Percentiles rank a stretch among this genome's conserved stretches.
phyloP scores from a whole-genome alignment of 2,888 invertebrate genomes.

The Spatulosminthurus flaviceps region DNA sequence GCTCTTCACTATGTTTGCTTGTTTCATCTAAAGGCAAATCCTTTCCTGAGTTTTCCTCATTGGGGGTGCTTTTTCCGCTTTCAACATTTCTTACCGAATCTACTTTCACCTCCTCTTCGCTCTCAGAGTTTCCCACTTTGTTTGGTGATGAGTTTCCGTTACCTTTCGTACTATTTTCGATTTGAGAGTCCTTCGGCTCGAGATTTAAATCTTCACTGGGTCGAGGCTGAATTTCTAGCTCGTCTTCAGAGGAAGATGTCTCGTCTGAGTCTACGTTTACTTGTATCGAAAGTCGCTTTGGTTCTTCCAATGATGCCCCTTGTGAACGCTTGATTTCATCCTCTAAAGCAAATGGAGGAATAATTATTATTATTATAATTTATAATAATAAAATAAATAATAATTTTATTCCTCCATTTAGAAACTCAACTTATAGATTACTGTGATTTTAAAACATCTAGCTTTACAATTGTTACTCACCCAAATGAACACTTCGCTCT shows the following conservation, averaged over 20 bases:
- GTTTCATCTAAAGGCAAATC: conserved; percentile 11
- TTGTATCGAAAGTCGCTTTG: conserved; percentile 46
- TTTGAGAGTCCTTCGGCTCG: not conserved
- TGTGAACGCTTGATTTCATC: conserved; percentile 3
- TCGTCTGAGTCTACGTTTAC: conserved; percentile 43
- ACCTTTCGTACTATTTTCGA: not conserved
- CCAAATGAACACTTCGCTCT: conserved; percentile 45
- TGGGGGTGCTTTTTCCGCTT: not conserved
- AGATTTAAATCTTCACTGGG: conserved; percentile 36
- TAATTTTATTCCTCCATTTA: too few species aligned
- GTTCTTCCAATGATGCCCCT: not conserved
- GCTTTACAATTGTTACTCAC: conserved; percentile 8
- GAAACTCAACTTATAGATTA: too few species aligned
- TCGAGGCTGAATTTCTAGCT: conserved; percentile 43
- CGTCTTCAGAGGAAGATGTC: conserved; percentile 36
- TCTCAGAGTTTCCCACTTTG: not conserved
- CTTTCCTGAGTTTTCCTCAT: not conserved
- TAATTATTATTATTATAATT: too few species aligned
- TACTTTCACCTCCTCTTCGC: not conserved
- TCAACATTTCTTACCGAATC: not conserved
- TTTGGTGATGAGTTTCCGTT: not conserved
- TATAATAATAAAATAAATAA: too few species aligned
- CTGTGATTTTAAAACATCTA: too few species aligned
- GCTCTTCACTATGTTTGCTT: conserved; percentile 33
- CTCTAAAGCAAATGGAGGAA: conserved; percentile 11